Conservation (phyloP, 2,888 invertebrate genomes). For the Hirtodrosophila alboralis region DNA sequence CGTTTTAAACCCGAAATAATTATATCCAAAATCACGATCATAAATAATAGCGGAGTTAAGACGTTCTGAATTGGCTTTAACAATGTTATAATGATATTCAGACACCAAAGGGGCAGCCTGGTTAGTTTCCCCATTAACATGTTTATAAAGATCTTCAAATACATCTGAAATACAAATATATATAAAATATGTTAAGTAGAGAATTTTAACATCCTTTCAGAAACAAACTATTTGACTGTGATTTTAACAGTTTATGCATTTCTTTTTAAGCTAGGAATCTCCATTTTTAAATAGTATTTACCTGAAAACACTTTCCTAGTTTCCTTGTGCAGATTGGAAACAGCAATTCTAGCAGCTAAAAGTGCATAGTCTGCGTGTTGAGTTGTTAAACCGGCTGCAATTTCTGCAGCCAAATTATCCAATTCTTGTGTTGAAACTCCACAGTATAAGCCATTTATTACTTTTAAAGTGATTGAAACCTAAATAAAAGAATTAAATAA, state of each 20-base stretch:
- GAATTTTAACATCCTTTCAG: no score
- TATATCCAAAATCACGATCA: conserved; percentile 98
- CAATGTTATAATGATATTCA: conserved; percentile 90
- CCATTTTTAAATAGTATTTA: conserved; percentile 77
- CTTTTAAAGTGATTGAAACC: conserved; percentile 94
- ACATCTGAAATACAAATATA: conserved; percentile 88
- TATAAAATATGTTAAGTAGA: no score
- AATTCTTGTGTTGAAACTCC: conserved; percentile 98
- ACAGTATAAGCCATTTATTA: conserved; percentile 96
- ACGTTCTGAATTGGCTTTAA: conserved; percentile 93
- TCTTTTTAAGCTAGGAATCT: neutral
- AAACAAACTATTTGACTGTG: no score
- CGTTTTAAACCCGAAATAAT: conserved; percentile 99
- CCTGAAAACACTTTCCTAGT: conserved; percentile 97
- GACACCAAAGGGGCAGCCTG: conserved; percentile 93
- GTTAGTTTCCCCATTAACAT: conserved; percentile 90
- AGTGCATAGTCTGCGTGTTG: conserved; percentile 98
- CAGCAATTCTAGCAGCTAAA: conserved; percentile 94
- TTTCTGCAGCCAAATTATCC: conserved; percentile 99
- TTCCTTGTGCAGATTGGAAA: conserved; percentile 99
- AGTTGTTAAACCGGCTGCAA: conserved; percentile 98
- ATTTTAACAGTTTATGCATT: no score
- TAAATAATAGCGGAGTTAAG: conserved; percentile 98
- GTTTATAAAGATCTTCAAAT: conserved; percentile 92
- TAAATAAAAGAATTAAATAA: neutral